Conservation (phyloP, 2,888 invertebrate genomes). For the Drosophila dives region DNA sequence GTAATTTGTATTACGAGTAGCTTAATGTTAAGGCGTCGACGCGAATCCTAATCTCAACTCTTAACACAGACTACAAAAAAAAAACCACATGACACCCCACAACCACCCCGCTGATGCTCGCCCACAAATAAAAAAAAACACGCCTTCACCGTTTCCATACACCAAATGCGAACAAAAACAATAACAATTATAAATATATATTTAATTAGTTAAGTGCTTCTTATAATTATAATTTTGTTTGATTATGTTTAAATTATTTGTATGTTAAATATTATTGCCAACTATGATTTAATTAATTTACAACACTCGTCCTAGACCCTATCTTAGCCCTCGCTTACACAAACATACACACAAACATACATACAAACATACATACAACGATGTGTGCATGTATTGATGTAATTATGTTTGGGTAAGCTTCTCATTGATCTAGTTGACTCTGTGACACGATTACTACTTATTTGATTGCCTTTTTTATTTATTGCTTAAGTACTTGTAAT, state of each 20-base stretch:
- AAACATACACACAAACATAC: background rate
- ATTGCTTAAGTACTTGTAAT: slow-evolving; percentile 29
- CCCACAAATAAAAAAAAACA: slow-evolving; percentile 1
- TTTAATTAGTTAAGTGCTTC: slow-evolving; percentile 12
- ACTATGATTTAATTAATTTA: slow-evolving; percentile 2
- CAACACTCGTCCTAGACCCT: background rate
- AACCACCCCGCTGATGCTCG: background rate
- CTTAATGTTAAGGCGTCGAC: slow-evolving; percentile 36
- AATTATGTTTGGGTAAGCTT: background rate
- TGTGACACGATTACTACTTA: slow-evolving; percentile 17
- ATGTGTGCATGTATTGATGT: background rate
- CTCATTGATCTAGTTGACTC: slow-evolving; percentile 21
- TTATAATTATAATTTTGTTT: slow-evolving; percentile 6
- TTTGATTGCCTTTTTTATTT: slow-evolving; percentile 40
- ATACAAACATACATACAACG: background rate
- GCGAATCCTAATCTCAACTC: slow-evolving; percentile 9
- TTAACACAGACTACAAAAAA: slow-evolving; percentile 3
- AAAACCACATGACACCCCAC: slow-evolving; percentile 10
- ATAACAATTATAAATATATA: background rate
- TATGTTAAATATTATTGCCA: slow-evolving; percentile 7
- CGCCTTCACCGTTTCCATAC: background rate
- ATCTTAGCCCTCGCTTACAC: slow-evolving; percentile 3
- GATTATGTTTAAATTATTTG: slow-evolving; percentile 2
- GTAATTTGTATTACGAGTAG: slow-evolving; percentile 31
- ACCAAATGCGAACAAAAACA: background rate